Conservation (phyloP, 1,140 invertebrate genomes). For the Maniola jurtina region DNA sequence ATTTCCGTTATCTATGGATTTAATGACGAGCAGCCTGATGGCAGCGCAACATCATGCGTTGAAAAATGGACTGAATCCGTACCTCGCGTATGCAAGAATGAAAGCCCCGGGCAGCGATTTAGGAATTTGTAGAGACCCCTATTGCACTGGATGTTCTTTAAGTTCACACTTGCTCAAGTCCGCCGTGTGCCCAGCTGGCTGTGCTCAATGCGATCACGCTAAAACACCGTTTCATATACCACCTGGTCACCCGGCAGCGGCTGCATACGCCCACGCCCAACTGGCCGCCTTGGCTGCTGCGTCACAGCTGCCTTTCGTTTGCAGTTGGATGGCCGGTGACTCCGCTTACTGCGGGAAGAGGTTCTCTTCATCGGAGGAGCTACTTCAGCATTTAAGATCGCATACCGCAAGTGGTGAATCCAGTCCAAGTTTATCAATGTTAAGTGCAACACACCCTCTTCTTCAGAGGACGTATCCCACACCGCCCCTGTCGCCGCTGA, state of each 20-base stretch:
- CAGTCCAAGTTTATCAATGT: slow-evolving; percentile 65
- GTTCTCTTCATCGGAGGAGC: slow-evolving; percentile 92
- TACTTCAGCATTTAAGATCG: slow-evolving; percentile 92
- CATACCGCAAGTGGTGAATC: slow-evolving; percentile 85
- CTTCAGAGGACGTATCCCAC: slow-evolving; percentile 91
- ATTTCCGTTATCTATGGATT: slow-evolving; percentile 83
- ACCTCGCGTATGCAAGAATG: slow-evolving; percentile 85
- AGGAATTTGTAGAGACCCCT: slow-evolving; percentile 92
- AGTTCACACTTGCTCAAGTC: slow-evolving; percentile 88
- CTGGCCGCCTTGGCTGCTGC: slow-evolving; percentile 86
- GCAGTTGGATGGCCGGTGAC: slow-evolving; percentile 95
- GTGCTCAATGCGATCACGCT: slow-evolving; percentile 93
- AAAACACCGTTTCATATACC: slow-evolving; percentile 75
- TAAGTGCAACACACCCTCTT: slow-evolving; percentile 82
- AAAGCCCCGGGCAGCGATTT: slow-evolving; percentile 81
- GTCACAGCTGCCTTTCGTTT: slow-evolving; percentile 89
- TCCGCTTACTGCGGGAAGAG: slow-evolving; percentile 94
- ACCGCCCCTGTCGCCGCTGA: slow-evolving; percentile 90
- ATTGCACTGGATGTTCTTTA: slow-evolving; percentile 93
- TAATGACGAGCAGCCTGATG: slow-evolving; percentile 86
- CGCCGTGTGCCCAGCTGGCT: slow-evolving; percentile 90
- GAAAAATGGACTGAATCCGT: slow-evolving; percentile 84
- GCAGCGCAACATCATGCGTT: slow-evolving; percentile 85
- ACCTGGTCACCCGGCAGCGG: slow-evolving; percentile 78
- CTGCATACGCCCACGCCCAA: slow-evolving; percentile 87